Evolutionary conservation across 2,888 invertebrate species (phyloP), one percentile per base, ranked within the genome.

Genomic region (Crematogaster levior): DNA sequence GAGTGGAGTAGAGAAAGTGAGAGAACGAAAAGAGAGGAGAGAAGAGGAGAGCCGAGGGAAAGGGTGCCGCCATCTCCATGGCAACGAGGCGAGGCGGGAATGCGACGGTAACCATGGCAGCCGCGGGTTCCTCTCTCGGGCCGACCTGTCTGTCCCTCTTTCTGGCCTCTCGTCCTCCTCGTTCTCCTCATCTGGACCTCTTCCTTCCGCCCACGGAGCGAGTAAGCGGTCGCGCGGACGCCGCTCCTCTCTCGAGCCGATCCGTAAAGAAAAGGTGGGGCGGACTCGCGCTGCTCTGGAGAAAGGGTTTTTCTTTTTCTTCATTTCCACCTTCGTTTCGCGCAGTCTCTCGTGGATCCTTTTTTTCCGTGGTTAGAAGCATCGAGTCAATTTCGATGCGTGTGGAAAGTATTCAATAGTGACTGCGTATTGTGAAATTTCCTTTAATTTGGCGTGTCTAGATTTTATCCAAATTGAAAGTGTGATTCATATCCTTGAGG

Each of bases 61-160:
- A 87, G 88, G 90, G 91, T 87, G 89, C 58, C 86, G 81, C 82
- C 94, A 96, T 96, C 95, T 94, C 95, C 95, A 96, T 96, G 95
- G 95, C 95, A 95, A 96, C 96, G 93, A 93, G 91, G 91, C 92
- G 93, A 94, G 94, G 94, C 94, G 94, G 94, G 94, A 94, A 94
- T 94, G 94, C 93, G 93, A 92, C 92, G 94, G 94, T 94, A 94
- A 94, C 94, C 94, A 94, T 94, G 93, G 94, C 94, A 94, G 94
- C 94, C 92, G 92, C 92, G 92, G 90, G 90, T 90, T 92, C 92
- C 92, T 92, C 93, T 92, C 91, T 90, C 91, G 86, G 91, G 90
- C 91, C 91, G 91, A 92, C 92, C 92, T 92, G 92, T 93, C 93
- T 92, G 93, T 93, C 93, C 91, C 92, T 90, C 92, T 89, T 90